Base-by-base conservation (phyloP, 2,113 vertebrate species). In the Microtus pennsylvanicus region DNA sequence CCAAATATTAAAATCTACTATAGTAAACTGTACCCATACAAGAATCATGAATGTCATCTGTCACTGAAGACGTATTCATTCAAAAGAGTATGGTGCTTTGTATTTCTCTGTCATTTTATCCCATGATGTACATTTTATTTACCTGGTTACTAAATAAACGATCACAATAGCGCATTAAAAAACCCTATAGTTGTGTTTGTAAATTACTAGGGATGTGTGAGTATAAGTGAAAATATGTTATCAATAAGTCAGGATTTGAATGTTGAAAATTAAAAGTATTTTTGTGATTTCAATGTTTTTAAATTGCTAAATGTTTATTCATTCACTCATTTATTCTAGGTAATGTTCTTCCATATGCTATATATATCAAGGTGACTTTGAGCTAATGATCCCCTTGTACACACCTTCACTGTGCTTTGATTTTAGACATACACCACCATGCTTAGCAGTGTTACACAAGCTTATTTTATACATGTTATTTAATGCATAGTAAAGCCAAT, bases 141-240 rank as follows among this genome's bases (percentile, higher is more conserved):
- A 61, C 12, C 13, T 69, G 26, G 42, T 14, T 61, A 52, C 12
- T 52, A 2, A 82, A 42, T 7, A 77, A 47, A 35, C 45, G 35
- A 42, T 50, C 14, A 83, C 87, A 97, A 52, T 63, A 63, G 38
- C 58, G 22, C 55, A 47, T 35, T n/a, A 91, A 38, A 1, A 63
- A 74, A 30, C 10, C 93, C 7, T 45, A 83, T 2, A 88, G 11
- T 0, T 35, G 67, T 42, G 14, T 72, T 78, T 87, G 76, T 42
- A 94, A 55, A 22, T 92, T 92, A 86, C 16, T 81, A 19, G 1
- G 26, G 58, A 78, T 55, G 94, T 94, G 92, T n/a, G 69, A 45
- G 45, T 45, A 45, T 61, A 89, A 89, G 7, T 75, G 4, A 96
- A 76, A 86, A 47, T 55, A n/a, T 45, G 63, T 67, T 28, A 42